Base-by-base conservation (phyloP, 1,140 invertebrate genomes). In the Hylaeus anthracinus region DNA sequence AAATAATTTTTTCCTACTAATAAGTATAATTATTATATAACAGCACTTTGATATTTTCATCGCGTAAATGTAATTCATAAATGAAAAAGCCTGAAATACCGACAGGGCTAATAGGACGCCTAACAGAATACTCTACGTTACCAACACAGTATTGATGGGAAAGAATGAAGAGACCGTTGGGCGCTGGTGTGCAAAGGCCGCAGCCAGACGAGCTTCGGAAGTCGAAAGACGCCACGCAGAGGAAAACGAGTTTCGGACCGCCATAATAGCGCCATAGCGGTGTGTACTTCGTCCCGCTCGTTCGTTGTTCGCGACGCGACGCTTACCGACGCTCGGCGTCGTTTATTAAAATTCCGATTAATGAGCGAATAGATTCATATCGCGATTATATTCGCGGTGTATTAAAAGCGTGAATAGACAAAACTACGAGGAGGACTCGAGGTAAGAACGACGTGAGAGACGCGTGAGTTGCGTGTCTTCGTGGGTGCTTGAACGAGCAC, bases 301-400 rank as follows among this genome's bases (percentile, higher is more conserved):
- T 79, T 77, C 56, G 84, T 88, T 76, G 86, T 75, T 78, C 43
- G 84, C 82, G 88, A 90, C 90, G 87, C 88, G 89, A 90, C 88
- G 89, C 87, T 93, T 93, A 93, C 92, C 92, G 91, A 93, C 92
- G 92, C 91, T 92, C 92, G 91, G 91, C 92, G 91, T 92, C 88
- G 77, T 82, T 78, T 83, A 12, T 61, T 80, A 1, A 26, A 48
- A 39, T 66, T 67, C 37, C 6, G 63, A 75, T 67, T 80, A 75
- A 75, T 60, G 72, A 60, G 51, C 63, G 6, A 26, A 80, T 55
- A 51, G 41, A 9, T 72, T 73, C 41, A n/a, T 15, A 2, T 26
- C 26, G 72, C 61, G 61, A 53, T 58, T 60, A 26, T 26, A 48
- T 37, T 41, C n/a, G 10, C 51, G 37, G 48, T 41, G 51, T 15